These are phyloP conservation scores for Chelonia mydas DNA, from an alignment of 2,797 vertebrate species.

Conservation along the genomic window DNA sequence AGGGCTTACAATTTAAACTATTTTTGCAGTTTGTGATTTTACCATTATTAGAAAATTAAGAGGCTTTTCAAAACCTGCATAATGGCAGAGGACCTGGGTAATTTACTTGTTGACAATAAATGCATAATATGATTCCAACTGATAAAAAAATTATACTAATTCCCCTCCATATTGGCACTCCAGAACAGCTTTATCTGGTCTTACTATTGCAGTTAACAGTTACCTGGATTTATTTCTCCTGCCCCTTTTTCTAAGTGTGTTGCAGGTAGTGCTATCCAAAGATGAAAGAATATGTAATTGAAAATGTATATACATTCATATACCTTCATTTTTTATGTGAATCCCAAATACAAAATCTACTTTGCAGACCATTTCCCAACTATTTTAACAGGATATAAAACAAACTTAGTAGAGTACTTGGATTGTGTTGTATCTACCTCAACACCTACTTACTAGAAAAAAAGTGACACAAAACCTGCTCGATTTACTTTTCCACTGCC, in stretches of 20 bases:
- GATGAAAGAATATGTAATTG: not conserved
- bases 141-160: constrained; percentile 7
- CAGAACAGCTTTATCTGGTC: not conserved
- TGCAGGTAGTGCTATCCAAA: not conserved
- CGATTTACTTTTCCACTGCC: not conserved
- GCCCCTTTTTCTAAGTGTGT: not conserved
- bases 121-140: not conserved
- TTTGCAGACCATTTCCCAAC: not conserved
- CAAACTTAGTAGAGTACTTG: not conserved
- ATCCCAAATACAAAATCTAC: not conserved
- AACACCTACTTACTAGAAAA: no score
- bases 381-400: constrained; percentile 2
- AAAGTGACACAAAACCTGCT: not conserved
- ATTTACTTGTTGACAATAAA: constrained; percentile 18
- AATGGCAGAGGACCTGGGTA: not conserved
- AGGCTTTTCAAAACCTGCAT: not conserved
- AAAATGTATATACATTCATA: not conserved
- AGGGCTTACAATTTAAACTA: constrained; percentile 36
- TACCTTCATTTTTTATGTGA: constrained; percentile 2
- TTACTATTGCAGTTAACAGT: constrained; percentile 25
- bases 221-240: not conserved
- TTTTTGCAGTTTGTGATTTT: not conserved
- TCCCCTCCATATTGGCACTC: not conserved
- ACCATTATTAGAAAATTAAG: not conserved
- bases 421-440: not conserved